Evolutionary conservation across 2,113 vertebrate species (phyloP), one percentile per base, ranked within the genome.

Genomic region (Perca schrenkii): DNA sequence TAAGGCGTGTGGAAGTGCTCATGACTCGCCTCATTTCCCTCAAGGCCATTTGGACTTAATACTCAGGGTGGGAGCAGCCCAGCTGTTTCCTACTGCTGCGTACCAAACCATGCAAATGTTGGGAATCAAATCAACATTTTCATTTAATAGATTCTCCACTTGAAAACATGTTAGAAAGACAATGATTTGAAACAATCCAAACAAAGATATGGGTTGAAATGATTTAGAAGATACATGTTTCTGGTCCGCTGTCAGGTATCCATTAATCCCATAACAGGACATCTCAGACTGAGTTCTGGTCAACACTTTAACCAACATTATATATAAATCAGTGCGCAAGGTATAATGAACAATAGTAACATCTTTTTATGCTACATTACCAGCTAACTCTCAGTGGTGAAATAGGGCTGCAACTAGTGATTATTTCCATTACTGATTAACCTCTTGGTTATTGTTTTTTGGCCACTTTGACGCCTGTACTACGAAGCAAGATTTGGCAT

Each of bases 1-100:
- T 47, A 57, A 73, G 64, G 69, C 17, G 19, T 56, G 80, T 79
- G 69, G 80, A 74, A 88, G 71, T 53, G 85, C 82, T 91, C 60
- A 15, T 50, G 70, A 74, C 67, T 61, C 17, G 50, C 74, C 50
- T 73, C 70, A 6, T 72, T 81, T 11, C 43, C 7, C 63, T 47
- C 3, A 0, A 74, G 71, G 78, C 72, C 17, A 8, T 60, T 68
- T 53, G 57, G 82, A 74, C 25, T 62, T 25, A 58, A 69, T 10
- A 57, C 8, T 81, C 43, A 0, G 56, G 36, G 50, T n/a, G 81
- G 79, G 80, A 68, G 79, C 75, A 43, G 68, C 77, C 52, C 74
- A 52, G 90, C 65, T 70, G 77, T 84, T 77, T 83, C 46, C 31
- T 19, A 11, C 69, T 68, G 76, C 83, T 73, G 69, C 62, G 69